Evolutionary conservation across 53 echinoderm and acorn worm species (phyloP), one percentile per base, ranked within the genome.

Genomic region (Paracentrotus lividus): DNA sequence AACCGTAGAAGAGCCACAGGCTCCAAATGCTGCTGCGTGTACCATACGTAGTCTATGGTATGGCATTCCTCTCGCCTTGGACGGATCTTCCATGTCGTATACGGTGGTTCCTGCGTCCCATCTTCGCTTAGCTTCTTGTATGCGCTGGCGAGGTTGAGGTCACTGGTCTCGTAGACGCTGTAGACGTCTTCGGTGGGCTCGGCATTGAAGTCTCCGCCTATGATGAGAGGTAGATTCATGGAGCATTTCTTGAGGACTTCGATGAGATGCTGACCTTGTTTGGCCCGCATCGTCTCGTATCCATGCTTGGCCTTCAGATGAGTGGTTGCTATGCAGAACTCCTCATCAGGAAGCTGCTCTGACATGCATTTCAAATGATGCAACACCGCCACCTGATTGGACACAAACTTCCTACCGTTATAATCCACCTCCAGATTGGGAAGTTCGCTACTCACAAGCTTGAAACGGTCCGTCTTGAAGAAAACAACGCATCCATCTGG

Each of bases 1-100:
- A 99, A 93, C 29, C 69, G 67, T 78, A 99, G 89, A 20, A 95
- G 56, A 4, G 90, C 81, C 1, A 96, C 90, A 3, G 97, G 95
- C 18, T 55, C 81, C 32, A 99, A 51, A 32, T 93, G 85, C 42
- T 90, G 49, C 42, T 90, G 86, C 15, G 97, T 93, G 92, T 93
- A 97, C 99, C 99, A 99, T 90, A 99, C 92, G 90, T 99, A 99
- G 81, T 99, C 99, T 32, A 99, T 99, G 2, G 99, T 99, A 92
- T 99, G 99, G 54, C 97, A 96, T 75, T 94, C 93, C 38, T 99
- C 99, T 38, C 97, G 95, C 1, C 93, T 58, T 10, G 96, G 96
- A 31, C 99, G 97, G 32, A 99, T 96, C 75, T 99, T 99, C 99
- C 99, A 99, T 0, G 99, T 99, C 2, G 99, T 99, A 75, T 96